Base-by-base conservation (phyloP, 2,797 vertebrate species). In the Myoxocephalus aenaeus region DNA sequence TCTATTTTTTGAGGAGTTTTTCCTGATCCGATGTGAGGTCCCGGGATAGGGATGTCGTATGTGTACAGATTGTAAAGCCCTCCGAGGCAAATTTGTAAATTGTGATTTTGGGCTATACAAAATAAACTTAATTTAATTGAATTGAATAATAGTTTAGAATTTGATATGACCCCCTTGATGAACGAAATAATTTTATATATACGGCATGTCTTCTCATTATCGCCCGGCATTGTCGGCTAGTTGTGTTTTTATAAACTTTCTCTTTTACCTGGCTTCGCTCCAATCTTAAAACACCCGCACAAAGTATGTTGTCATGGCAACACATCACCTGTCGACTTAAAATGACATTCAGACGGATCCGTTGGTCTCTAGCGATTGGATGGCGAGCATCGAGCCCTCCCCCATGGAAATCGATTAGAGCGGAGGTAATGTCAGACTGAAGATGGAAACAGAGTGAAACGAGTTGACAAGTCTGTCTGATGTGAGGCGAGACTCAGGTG, bases 401-500 rank as follows among this genome's bases (percentile, higher is more conserved):
- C 54, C 22, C 25, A 29, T 29, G 25, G 25, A 56, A 56, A 27
- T 29, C 14, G 13, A 56, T 56, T 7, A 27, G 53, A 32, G 27
- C 8, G 5, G 15, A 57, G 54, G 27, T 15, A 29, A 32, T 57
- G 54, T 57, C 54, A 32, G 54, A 29, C 27, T 29, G 54, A 18
- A 32, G 14, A 57, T 17, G 27, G 27, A 54, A 54, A 54, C 53
- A 25, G 25, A 25, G 22, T 27, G 5, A 32, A 57, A 29, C 7
- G 27, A 29, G 27, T 17, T 17, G 27, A 29, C 54, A 57, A 57
- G 29, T 29, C 27, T 5, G 50, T 53, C n/a, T 53, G 50, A 53
- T 53, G 2, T 22, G 9, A 53, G 50, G 50, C 50, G 9, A 65
- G 48, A 61, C 65, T 25, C 50, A 81, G 80, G 75, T 77, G 75